Conservation (phyloP, 1,140 invertebrate species). For the Lineus longissimus region DNA sequence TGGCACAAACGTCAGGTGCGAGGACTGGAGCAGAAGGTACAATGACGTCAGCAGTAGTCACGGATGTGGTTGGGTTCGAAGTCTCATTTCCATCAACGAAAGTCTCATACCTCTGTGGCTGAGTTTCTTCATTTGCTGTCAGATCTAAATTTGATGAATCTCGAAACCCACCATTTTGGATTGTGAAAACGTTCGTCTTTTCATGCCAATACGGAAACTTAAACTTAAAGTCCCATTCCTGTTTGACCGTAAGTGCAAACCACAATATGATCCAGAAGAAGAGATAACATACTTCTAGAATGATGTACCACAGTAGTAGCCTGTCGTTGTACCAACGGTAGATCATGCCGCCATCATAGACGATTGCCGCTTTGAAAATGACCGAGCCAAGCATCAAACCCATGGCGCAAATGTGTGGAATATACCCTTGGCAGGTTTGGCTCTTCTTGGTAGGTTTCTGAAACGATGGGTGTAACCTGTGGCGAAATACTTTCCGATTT, state of each 20-base stretch:
- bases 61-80: background rate
- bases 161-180: background rate
- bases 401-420: slow-evolving; percentile 35
- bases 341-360: slow-evolving; percentile 33
- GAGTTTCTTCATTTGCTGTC: background rate
- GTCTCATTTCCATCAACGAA: background rate
- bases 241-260: slow-evolving; percentile 40
- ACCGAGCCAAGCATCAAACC: slow-evolving; percentile 29
- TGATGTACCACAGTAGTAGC: slow-evolving; percentile 29
- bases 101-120: background rate
- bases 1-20: background rate
- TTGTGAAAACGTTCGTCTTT: slow-evolving; percentile 2
- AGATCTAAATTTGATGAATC: background rate
- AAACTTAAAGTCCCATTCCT: slow-evolving; percentile 37
- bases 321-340: slow-evolving; percentile 30
- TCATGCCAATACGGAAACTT: background rate
- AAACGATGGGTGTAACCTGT: slow-evolving; percentile 25
- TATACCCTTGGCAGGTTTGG: slow-evolving; percentile 34
- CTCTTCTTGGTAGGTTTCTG: slow-evolving; percentile 25
- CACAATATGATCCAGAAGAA: slow-evolving; percentile 38
- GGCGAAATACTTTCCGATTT: slow-evolving; percentile 32
- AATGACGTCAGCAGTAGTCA: background rate
- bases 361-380: slow-evolving; percentile 31
- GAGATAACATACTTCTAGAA: slow-evolving; percentile 37
- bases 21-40: background rate